Percentiles rank a stretch among this genome's conserved stretches.
Conservation (phyloP, 37 sponge, comb jelly and placozoan genomes). For the Beroe forskalii region DNA sequence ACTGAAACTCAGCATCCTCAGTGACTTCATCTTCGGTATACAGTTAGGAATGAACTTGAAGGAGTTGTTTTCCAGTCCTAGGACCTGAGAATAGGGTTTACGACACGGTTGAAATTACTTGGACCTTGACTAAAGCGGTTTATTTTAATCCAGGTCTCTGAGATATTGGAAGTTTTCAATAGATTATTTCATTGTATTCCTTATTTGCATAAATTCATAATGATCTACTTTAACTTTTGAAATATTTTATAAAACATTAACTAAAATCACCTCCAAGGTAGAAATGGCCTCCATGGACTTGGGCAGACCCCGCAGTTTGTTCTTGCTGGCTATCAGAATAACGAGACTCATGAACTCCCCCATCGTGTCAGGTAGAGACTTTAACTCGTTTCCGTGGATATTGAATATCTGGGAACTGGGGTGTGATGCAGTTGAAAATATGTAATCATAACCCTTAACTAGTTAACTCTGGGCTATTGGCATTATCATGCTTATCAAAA, state of each 20-base stretch:
- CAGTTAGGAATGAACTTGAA: constrained; percentile 34
- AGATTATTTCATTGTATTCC: no score
- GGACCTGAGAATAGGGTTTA: background rate
- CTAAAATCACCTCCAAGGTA: constrained; percentile 13
- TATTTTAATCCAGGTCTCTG: no score
- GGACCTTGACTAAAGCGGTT: no score
- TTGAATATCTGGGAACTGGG: constrained; percentile 36
- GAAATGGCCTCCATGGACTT: constrained; percentile 39
- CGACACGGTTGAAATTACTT: no score
- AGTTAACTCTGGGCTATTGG: no score
- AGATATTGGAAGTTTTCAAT: no score
- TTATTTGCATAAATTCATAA: no score
- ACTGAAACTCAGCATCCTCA: constrained; percentile 52
- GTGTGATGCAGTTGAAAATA: no score
- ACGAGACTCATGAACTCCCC: constrained; percentile 57
- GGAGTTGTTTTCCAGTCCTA: constrained; percentile 35
- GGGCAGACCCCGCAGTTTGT: constrained; percentile 40
- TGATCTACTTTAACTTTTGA: background rate
- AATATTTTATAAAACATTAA: background rate
- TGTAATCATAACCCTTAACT: no score
- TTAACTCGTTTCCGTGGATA: constrained; percentile 34
- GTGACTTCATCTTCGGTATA: background rate
- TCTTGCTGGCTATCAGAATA: constrained; percentile 39
- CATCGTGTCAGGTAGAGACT: constrained; percentile 11
- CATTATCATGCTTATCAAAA: no score